Evolutionary conservation across 2,113 vertebrate species (phyloP).

Genomic region (Xenopus tropicalis): DNA sequence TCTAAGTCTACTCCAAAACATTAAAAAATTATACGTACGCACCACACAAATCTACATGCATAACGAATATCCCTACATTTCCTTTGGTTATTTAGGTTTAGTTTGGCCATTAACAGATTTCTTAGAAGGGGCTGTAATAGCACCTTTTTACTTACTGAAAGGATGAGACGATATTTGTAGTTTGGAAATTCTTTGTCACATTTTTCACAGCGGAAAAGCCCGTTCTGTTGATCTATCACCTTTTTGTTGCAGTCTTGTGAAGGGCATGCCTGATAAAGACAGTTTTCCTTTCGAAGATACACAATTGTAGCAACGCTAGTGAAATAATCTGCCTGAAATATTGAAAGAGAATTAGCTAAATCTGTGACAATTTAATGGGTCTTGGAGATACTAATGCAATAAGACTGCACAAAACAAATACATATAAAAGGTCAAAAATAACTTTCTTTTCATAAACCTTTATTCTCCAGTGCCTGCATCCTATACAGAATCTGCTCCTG

Average conservation of each 20-base stretch:
- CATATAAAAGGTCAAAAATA: too few relatives aligned
- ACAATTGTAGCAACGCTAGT: slow-evolving; percentile 84
- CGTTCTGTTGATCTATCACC: slow-evolving; percentile 92
- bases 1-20: too few relatives aligned
- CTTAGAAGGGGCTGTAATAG: too few relatives aligned
- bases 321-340: slow-evolving; percentile 85
- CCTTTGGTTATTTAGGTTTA: too few relatives aligned
- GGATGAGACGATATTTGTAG: slow-evolving; percentile 96
- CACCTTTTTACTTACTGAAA: slow-evolving; percentile 74
- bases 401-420: too few relatives aligned
- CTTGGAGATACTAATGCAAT: too few relatives aligned
- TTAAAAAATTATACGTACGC: too few relatives aligned
- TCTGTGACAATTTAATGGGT: too few relatives aligned
- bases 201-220: slow-evolving; percentile 92
- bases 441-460: not conserved
- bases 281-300: slow-evolving; percentile 92
- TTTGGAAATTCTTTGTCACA: slow-evolving; percentile 91
- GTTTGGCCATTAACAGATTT: too few relatives aligned
- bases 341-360: slow-evolving; percentile 1
- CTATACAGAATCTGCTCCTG: slow-evolving; percentile 18
- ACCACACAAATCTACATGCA: too few relatives aligned
- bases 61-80: too few relatives aligned
- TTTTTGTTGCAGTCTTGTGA: slow-evolving; percentile 95
- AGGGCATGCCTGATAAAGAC: slow-evolving; percentile 92
- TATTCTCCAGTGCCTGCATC: slow-evolving; percentile 11